phyloP scores from a whole-genome alignment of 2,797 vertebrate genomes.

The Pitangus sulphuratus region DNA sequence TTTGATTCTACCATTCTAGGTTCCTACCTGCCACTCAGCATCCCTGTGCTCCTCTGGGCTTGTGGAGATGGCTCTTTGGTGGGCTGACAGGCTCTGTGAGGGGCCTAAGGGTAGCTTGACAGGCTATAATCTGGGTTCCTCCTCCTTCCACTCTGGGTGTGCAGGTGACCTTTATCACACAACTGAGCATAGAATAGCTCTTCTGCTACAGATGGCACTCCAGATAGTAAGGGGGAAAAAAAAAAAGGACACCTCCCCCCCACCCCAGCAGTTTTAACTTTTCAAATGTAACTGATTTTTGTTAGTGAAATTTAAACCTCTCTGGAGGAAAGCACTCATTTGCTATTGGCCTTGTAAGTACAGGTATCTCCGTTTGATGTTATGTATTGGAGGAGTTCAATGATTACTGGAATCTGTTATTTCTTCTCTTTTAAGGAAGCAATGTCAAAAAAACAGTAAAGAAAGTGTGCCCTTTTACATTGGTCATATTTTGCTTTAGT shows the following conservation, averaged over 20 bases:
- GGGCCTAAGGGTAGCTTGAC: accelerated
- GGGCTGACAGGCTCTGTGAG: not conserved
- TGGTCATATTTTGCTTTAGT: not conserved
- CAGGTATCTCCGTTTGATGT: not conserved
- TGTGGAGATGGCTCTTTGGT: not conserved
- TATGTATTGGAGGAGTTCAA: not conserved
- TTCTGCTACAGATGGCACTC: not conserved
- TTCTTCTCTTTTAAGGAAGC: not conserved
- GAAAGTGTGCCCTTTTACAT: not conserved
- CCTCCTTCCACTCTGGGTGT: not conserved
- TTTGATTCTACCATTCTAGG: not conserved
- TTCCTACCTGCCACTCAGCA: not conserved
- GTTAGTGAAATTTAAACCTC: not conserved
- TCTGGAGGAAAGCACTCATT: not conserved
- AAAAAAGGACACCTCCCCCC: not conserved
- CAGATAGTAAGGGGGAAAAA: not conserved
- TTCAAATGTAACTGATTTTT: not conserved
- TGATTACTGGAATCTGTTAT: not conserved
- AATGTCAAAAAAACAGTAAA: not conserved
- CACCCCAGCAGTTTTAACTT: not conserved
- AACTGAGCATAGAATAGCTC: not conserved
- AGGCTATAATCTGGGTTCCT: not conserved
- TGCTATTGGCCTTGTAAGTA: not conserved
- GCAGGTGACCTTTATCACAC: not conserved
- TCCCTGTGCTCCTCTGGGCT: not conserved